Percentiles rank a stretch among this genome's conserved stretches.
Conservation (phyloP, 1,140 invertebrate species). For the Cotesia chilonis region DNA sequence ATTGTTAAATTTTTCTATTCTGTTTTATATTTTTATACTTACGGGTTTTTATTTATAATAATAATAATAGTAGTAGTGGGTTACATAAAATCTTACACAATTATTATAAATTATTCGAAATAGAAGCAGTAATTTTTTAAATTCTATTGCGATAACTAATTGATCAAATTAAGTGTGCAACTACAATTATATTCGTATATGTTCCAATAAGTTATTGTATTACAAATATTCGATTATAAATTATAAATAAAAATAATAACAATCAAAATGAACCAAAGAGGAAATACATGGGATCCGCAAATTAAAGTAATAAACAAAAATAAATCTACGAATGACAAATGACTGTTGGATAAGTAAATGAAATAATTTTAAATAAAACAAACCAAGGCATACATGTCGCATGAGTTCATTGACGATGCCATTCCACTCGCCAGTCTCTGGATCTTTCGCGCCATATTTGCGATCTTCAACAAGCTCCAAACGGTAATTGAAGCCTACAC, state of each 20-base stretch:
- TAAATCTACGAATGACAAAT: background rate
- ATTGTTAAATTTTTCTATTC: too few species aligned
- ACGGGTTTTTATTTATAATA: too few species aligned
- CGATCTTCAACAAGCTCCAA: slow-evolving; percentile 79
- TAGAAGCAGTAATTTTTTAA: too few species aligned
- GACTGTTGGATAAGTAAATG: background rate
- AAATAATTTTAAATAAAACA: slow-evolving; percentile 52
- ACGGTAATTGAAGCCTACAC: slow-evolving; percentile 79
- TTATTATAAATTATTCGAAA: too few species aligned
- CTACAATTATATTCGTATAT: too few species aligned
- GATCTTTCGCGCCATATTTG: slow-evolving; percentile 78
- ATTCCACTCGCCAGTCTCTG: slow-evolving; percentile 80
- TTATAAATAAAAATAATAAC: background rate
- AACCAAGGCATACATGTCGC: slow-evolving; percentile 71
- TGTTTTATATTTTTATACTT: too few species aligned
- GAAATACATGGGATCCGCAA: background rate
- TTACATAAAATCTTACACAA: too few species aligned
- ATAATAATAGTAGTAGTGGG: too few species aligned
- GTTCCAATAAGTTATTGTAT: background rate
- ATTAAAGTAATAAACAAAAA: background rate
- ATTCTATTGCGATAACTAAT: too few species aligned
- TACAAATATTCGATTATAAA: background rate
- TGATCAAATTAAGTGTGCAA: too few species aligned
- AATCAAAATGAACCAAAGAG: background rate
- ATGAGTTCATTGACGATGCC: slow-evolving; percentile 84